A percentile compares a stretch with the other conserved stretches of the same genome.
Evolutionary conservation across 1,140 invertebrate species (phyloP).

Genomic region (Archivesica marissinica): DNA sequence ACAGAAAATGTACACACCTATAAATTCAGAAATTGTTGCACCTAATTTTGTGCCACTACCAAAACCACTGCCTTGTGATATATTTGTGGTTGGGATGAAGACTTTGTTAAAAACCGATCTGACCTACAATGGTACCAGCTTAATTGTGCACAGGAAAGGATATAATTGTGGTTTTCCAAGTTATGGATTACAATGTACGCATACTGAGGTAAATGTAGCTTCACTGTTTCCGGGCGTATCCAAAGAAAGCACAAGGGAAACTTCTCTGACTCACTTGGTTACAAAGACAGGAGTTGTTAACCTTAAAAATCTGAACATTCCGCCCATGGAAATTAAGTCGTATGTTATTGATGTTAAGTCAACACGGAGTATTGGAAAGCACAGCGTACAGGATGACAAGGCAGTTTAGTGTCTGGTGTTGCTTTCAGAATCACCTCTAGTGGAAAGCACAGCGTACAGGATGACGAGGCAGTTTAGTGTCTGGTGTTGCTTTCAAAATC

Average conservation of each 20-base stretch:
- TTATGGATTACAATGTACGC: constrained; percentile 67
- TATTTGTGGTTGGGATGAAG: constrained; percentile 72
- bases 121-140: constrained; percentile 74
- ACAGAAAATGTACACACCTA: constrained; percentile 67
- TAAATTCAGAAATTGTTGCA: constrained; percentile 71
- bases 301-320: constrained; percentile 58
- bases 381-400: no score
- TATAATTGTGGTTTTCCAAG: constrained; percentile 74
- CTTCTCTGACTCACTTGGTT: constrained; percentile 75
- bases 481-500: no score
- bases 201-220: constrained; percentile 59
- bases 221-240: constrained; percentile 72
- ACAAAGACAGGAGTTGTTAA: constrained; percentile 61
- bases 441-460: no score
- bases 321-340: constrained; percentile 71
- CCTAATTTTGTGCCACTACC: constrained; percentile 63
- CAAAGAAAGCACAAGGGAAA: constrained; percentile 67
- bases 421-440: no score
- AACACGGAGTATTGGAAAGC: no score
- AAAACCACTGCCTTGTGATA: constrained; percentile 75
- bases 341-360: no score
- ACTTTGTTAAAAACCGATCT: constrained; percentile 73
- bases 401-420: no score
- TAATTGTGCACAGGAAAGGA: constrained; percentile 76
- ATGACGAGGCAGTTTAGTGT: no score